Evolutionary conservation across 2,113 vertebrate species (phyloP).

Genomic region (Platichthys stellatus): DNA sequence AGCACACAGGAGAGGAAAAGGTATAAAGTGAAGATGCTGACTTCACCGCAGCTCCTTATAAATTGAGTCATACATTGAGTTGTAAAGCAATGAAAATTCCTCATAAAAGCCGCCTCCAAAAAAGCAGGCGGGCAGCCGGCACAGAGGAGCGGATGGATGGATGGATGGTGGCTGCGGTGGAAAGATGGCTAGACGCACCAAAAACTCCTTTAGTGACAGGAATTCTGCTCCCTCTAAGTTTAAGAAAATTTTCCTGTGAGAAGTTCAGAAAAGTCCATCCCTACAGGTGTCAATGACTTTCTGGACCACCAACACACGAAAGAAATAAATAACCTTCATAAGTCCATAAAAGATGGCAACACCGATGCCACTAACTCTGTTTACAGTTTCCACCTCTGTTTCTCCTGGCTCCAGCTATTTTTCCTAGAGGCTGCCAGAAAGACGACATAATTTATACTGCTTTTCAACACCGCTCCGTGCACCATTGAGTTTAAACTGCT

Average conservation of each 20-base stretch:
- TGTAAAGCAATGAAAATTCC: conserved; percentile 85
- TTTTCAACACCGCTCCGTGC: conserved; percentile 38
- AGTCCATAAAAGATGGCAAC: conserved; percentile 31
- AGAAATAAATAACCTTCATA: conserved; percentile 14
- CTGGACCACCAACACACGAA: conserved; percentile 8
- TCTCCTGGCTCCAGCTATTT: conserved; percentile 38
- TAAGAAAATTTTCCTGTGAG: conserved; percentile 23
- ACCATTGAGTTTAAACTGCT: conserved; percentile 33
- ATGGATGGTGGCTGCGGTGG: conserved; percentile 58
- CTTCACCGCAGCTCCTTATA: conserved; percentile 86
- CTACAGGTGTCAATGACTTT: conserved; percentile 64
- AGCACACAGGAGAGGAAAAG: conserved; percentile 61
- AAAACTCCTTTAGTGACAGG: conserved; percentile 51
- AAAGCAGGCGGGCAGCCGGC: conserved; percentile 60
- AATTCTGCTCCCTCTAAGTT: conserved; percentile 48
- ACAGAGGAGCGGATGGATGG: conserved; percentile 17
- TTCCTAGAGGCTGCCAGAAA: conserved; percentile 32
- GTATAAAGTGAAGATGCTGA: conserved; percentile 83
- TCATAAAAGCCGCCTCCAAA: conserved; percentile 78
- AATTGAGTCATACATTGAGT: conserved; percentile 86
- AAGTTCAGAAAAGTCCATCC: conserved; percentile 35
- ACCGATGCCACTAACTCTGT: conserved; percentile 30
- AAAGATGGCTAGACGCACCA: conserved; percentile 69
- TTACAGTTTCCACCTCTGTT: conserved; percentile 42
- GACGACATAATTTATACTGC: conserved; percentile 21